Conservation (phyloP, 2,113 vertebrate species). For the Laticauda colubrina region DNA sequence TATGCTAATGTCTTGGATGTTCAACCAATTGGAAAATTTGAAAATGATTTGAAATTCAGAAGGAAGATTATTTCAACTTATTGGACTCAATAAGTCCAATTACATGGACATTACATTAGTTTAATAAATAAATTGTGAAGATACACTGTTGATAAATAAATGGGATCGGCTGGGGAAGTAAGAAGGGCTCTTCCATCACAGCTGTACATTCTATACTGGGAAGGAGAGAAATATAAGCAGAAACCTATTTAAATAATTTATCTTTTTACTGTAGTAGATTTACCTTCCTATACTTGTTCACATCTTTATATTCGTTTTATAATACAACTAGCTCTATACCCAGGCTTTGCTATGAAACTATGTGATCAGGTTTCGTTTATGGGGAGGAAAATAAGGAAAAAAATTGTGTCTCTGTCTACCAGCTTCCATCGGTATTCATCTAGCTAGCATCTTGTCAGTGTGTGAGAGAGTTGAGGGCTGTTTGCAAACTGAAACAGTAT, state of each 20-base stretch:
- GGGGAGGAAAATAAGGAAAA: no score
- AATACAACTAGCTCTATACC: not conserved
- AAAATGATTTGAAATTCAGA: not conserved
- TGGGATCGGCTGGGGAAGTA: not conserved
- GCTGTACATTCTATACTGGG: not conserved
- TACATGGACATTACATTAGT: not conserved
- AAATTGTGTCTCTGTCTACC: no score
- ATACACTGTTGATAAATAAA: not conserved
- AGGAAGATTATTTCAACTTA: not conserved
- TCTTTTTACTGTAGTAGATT: not conserved
- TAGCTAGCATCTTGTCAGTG: no score
- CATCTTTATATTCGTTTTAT: not conserved
- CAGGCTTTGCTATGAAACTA: no score
- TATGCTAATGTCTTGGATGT: not conserved
- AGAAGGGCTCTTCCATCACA: not conserved
- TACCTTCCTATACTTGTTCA: not conserved
- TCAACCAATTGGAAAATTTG: slow-evolving; percentile 10
- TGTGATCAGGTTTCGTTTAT: no score
- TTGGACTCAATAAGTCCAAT: not conserved
- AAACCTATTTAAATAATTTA: not conserved
- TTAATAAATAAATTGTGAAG: not conserved
- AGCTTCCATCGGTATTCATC: no score
- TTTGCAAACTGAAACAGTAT: no score
- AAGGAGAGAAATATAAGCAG: not conserved
- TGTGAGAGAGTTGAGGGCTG: no score